A percentile compares a stretch with the other conserved stretches of the same genome.
Conservation (phyloP, 2,888 invertebrate genomes). For the Mesopsocus fuscifrons region DNA sequence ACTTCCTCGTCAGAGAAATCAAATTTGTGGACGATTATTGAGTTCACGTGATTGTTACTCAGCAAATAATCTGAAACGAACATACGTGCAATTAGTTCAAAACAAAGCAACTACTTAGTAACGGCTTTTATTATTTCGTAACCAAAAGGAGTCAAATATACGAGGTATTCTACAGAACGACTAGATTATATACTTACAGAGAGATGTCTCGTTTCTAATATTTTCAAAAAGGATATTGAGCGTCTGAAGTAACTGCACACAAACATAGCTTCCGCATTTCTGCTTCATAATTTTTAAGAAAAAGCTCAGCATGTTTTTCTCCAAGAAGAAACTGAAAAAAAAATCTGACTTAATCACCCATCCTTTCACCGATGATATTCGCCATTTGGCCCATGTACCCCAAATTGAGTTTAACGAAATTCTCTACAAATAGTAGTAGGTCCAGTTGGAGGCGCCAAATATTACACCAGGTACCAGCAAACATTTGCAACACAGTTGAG, state of each 20-base stretch:
- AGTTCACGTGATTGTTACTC: slow-evolving; percentile 99
- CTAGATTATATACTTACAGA: slow-evolving; percentile 55
- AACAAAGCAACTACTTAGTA: slow-evolving; percentile 11
- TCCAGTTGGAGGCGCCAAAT: too few species aligned
- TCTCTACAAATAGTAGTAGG: too few species aligned
- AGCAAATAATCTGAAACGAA: slow-evolving; percentile 79
- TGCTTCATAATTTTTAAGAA: slow-evolving; percentile 95
- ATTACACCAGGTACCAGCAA: too few species aligned
- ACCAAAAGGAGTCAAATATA: slow-evolving; percentile 11
- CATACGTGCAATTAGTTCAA: too few species aligned
- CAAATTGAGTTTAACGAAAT: too few species aligned
- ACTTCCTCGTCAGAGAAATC: slow-evolving; percentile 99
- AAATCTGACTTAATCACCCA: slow-evolving; percentile 9
- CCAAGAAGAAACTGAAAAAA: slow-evolving; percentile 80
- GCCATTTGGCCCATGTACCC: too few species aligned
- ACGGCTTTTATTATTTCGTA: slow-evolving; percentile 11
- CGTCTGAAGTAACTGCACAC: slow-evolving; percentile 94
- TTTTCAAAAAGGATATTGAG: slow-evolving; percentile 98
- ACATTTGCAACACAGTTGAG: too few species aligned
- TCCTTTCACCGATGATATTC: neutral
- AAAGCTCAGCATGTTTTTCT: slow-evolving; percentile 98
- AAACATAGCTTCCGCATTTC: slow-evolving; percentile 91
- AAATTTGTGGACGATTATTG: slow-evolving; percentile 98
- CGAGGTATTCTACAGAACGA: neutral
- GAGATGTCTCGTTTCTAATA: slow-evolving; percentile 93